A percentile compares a stretch with the other conserved stretches of the same genome.
Evolutionary conservation across 64 coral and sea anemone genomes (phyloP).

Genomic region (Astreopora myriophthalma): DNA sequence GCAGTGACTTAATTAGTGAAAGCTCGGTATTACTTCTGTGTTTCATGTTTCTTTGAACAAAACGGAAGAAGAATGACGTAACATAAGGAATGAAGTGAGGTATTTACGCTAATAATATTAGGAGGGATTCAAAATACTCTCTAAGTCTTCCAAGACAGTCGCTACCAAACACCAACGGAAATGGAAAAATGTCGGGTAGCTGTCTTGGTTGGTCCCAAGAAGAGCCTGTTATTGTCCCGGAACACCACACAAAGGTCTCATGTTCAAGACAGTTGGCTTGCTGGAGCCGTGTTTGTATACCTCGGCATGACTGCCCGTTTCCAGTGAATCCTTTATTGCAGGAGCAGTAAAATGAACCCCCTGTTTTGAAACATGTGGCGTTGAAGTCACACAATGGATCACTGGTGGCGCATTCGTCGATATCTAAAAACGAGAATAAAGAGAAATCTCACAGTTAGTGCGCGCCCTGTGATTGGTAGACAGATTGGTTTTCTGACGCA

Average conservation of each 20-base stretch:
- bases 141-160: too few relatives aligned
- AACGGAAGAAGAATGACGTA: background rate
- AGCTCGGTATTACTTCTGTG: background rate
- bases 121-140: too few relatives aligned
- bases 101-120: background rate
- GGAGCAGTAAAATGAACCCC: background rate
- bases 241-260: background rate
- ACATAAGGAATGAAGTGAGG: background rate
- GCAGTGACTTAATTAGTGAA: background rate
- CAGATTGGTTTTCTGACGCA: too few relatives aligned
- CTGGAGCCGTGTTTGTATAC: conserved; percentile 17
- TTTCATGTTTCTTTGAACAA: background rate
- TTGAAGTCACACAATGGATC: background rate
- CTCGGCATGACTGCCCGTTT: conserved; percentile 4
- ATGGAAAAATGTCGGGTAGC: too few relatives aligned
- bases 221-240: background rate
- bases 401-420: background rate
- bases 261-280: background rate
- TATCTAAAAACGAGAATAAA: background rate
- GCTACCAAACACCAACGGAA: too few relatives aligned
- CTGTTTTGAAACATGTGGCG: background rate
- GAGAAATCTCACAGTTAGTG: background rate
- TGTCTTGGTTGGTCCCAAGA: background rate
- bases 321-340: conserved; percentile 17
- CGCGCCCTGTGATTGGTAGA: background rate